Conservation (phyloP, 1,140 invertebrate species). For the Drosophila asahinai region DNA sequence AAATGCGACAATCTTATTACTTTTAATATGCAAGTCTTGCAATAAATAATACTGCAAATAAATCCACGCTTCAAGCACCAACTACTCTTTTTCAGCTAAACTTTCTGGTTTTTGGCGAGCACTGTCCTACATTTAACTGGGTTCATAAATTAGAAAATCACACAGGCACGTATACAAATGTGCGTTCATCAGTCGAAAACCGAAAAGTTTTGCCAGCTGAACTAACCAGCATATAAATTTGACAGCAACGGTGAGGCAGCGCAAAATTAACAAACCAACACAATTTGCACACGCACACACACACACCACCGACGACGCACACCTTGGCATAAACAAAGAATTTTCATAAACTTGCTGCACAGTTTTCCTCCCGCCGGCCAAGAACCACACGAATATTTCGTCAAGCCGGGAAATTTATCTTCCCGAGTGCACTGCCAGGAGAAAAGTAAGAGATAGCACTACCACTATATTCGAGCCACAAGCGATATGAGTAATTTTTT, state of each 20-base stretch:
- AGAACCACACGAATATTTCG: conserved; percentile 76
- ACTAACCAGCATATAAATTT: conserved; percentile 81
- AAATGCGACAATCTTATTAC: no score
- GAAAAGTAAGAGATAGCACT: conserved; percentile 8
- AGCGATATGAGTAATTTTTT: conserved; percentile 75
- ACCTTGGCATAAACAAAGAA: conserved; percentile 70
- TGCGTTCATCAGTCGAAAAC: conserved; percentile 48
- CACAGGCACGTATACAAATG: conserved; percentile 45
- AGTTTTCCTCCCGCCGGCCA: conserved; percentile 45
- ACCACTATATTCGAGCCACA: conserved; percentile 5
- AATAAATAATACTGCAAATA: no score
- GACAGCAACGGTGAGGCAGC: conserved; percentile 52
- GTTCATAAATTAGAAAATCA: conserved; percentile 73
- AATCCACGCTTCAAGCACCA: background rate
- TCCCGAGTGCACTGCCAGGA: conserved; percentile 1
- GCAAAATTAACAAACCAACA: conserved; percentile 80
- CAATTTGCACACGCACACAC: conserved; percentile 51
- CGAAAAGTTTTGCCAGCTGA: conserved; percentile 56
- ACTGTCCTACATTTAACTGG: conserved; percentile 58
- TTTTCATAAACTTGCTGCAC: conserved; percentile 79
- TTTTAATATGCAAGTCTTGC: no score
- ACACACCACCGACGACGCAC: conserved; percentile 9
- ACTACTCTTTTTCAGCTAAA: background rate
- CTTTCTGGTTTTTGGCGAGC: conserved; percentile 8
- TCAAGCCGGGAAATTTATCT: conserved; percentile 75